These are phyloP conservation scores for Phortica okadai DNA, from an alignment of 2,888 invertebrate species.

Conservation along the genomic window DNA sequence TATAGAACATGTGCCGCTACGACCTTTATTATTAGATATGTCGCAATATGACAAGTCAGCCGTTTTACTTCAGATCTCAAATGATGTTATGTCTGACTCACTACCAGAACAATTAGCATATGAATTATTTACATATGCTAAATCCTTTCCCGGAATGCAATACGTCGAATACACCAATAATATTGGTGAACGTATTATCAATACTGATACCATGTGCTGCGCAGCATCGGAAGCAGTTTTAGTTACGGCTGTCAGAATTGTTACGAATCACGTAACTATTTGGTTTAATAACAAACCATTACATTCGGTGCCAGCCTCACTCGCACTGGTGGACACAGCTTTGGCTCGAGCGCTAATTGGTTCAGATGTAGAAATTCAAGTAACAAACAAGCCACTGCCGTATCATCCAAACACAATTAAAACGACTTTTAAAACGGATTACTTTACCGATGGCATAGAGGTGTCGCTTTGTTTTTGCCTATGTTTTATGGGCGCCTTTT, in stretches of 20 bases:
- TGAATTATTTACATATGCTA: neutral
- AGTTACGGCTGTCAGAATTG: conserved; percentile 79
- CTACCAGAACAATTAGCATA: conserved; percentile 58
- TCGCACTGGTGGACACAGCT: conserved; percentile 80
- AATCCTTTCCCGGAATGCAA: neutral
- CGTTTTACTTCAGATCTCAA: conserved; percentile 31
- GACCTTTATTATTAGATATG: conserved; percentile 30
- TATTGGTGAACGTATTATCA: conserved; percentile 48
- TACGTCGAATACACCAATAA: neutral
- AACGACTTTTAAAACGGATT: conserved; percentile 46
- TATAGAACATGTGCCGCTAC: conserved; percentile 34
- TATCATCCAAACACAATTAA: conserved; percentile 79
- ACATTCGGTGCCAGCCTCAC: conserved; percentile 82
- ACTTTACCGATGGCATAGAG: conserved; percentile 77
- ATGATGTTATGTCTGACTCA: conserved; percentile 77
- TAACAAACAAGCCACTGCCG: conserved; percentile 83
- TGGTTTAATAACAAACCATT: conserved; percentile 88
- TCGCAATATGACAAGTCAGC: conserved; percentile 5
- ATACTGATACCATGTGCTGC: conserved; percentile 26
- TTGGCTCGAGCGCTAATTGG: conserved; percentile 75
- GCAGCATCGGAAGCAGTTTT: conserved; percentile 71
- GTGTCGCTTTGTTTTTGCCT: conserved; percentile 84
- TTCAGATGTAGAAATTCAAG: conserved; percentile 57
- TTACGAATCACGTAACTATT: conserved; percentile 77
- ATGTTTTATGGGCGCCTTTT: conserved; percentile 81